Evolutionary conservation across 2,888 invertebrate species (phyloP), one percentile per base, ranked within the genome.

Genomic region (Scaptodrosophila latifasciaeformis): DNA sequence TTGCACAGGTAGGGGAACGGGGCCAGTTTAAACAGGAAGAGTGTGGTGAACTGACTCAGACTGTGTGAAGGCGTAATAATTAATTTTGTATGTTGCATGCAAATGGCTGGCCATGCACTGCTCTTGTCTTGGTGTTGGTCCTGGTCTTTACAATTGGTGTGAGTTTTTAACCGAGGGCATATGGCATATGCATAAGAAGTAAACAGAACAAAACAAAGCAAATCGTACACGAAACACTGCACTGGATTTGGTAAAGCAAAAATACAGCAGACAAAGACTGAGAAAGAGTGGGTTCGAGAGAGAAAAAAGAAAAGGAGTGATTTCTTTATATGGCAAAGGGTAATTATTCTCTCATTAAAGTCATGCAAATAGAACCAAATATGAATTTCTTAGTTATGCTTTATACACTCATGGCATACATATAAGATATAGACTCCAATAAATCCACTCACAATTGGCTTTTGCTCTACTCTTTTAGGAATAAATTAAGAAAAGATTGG

Each of bases 41-140:
- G 24, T 7, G 15, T 9, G 31, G 7, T n/a, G 17, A 13, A 19
- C 18, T 39, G n/a, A 44, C 34, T 30, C 29, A 24, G 50, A 59
- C 24, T 29, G 59, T 35, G 50, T 52, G 66, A 53, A 67, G 77
- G 72, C 71, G 76, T 76, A 76, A 82, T 82, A 82, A 82, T 82
- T 82, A 82, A 82, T 82, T 82, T 82, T 71, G 77, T 71, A 74
- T 74, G 70, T 76, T 81, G 82, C 81, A 81, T 80, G 70, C 75
- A 75, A 77, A 78, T 76, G 72, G 74, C 77, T 72, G 74, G 67
- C 60, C 59, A 61, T 51, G 65, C 50, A 44, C 43, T 45, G 27
- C 27, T 27, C 9, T 6, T 27, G 29, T 44, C 53, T 43, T 18
- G 34, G 24, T 24, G 18, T 44, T 40, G 31, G 29, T 39, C 44